Evolutionary conservation across 2,113 vertebrate species (phyloP).

Genomic region (Sakesphorus luctuosus): DNA sequence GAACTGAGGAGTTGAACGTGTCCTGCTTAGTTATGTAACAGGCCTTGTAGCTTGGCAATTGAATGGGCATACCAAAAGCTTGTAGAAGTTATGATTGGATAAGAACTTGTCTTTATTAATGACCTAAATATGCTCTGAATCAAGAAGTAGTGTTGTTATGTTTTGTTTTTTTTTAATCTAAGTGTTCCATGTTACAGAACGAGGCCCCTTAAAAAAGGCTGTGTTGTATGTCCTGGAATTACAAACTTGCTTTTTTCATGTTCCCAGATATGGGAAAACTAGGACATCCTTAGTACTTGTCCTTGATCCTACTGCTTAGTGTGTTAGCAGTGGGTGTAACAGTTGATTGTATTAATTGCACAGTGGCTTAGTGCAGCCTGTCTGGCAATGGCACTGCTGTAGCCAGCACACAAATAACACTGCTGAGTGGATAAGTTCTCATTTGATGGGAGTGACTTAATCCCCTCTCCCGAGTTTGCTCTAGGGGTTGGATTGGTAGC

Average conservation of each 20-base stretch:
- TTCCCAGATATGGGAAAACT: constrained; percentile 6
- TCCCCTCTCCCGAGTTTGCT: neutral
- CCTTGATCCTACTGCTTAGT: constrained; percentile 1
- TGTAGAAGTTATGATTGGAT: neutral
- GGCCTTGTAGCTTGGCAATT: neutral
- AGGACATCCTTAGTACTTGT: neutral
- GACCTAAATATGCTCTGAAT: neutral
- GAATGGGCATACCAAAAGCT: neutral
- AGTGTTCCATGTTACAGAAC: neutral
- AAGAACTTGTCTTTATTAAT: neutral
- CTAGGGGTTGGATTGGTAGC: neutral
- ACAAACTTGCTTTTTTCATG: neutral
- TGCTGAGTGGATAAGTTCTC: neutral
- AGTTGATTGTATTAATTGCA: constrained; percentile 11
- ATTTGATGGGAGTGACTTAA: constrained; percentile 41
- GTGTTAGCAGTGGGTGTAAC: neutral
- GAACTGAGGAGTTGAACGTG: neutral
- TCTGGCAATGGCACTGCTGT: neutral
- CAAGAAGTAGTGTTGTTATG: neutral
- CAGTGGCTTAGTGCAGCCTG: neutral
- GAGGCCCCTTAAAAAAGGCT: neutral
- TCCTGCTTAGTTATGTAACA: neutral
- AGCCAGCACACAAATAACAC: neutral
- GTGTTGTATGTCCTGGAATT: neutral
- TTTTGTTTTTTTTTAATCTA: neutral